Percentiles rank a stretch among this genome's conserved stretches.
These are phyloP conservation scores for Perccottus glenii DNA, from an alignment of 2,113 vertebrate genomes.

Conservation along the genomic window DNA sequence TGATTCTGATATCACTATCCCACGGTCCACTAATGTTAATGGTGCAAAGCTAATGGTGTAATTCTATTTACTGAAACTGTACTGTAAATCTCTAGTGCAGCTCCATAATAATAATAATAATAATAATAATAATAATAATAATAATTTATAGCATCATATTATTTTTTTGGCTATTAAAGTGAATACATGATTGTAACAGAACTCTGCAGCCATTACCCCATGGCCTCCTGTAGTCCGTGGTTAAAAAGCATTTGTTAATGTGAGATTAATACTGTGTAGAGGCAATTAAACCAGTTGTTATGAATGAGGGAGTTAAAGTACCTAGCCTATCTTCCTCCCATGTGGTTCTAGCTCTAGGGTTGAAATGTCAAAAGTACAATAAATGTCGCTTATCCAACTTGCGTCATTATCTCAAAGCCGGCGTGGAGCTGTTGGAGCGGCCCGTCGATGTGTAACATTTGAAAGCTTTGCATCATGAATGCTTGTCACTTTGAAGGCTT, in stretches of 20 bases:
- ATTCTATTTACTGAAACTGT: conserved; percentile 46
- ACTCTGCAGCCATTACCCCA: neutral
- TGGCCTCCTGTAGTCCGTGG: conserved; percentile 4
- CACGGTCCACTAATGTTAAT: too few relatives aligned
- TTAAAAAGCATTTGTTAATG: too few relatives aligned
- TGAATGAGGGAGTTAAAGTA: neutral
- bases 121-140: too few relatives aligned
- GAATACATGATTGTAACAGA: too few relatives aligned
- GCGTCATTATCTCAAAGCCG: conserved; percentile 26
- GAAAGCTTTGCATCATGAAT: conserved; percentile 21
- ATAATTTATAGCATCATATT: too few relatives aligned
- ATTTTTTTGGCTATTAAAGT: too few relatives aligned
- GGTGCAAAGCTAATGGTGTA: conserved; percentile 28
- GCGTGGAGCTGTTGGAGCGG: neutral
- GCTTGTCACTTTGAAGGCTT: conserved; percentile 27
- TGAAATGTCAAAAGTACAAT: conserved; percentile 41
- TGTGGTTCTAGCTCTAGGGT: conserved; percentile 2
- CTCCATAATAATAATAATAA: neutral
- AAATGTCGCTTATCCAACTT: conserved; percentile 29
- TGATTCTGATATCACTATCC: too few relatives aligned
- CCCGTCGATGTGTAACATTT: conserved; percentile 5
- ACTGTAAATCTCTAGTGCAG: conserved; percentile 55
- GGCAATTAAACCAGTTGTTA: conserved; percentile 11
- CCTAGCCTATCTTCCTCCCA: neutral
- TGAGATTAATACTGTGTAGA: too few relatives aligned